Conservation (phyloP, 2,113 vertebrate genomes). For the Cyprinus carpio region DNA sequence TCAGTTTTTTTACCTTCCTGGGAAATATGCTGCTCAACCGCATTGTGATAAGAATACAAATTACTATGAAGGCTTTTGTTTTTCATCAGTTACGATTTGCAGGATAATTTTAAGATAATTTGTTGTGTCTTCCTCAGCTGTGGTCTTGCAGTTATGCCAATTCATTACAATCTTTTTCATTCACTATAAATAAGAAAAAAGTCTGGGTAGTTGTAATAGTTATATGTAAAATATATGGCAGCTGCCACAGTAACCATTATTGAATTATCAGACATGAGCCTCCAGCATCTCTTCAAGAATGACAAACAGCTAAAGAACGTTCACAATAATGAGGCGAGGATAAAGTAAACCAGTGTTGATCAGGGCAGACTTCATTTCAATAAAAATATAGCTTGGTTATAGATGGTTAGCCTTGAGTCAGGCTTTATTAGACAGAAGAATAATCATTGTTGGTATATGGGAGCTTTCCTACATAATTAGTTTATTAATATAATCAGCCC, state of each 20-base stretch:
- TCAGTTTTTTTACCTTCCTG: not conserved
- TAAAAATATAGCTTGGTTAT: constrained; percentile 47
- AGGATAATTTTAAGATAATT: not conserved
- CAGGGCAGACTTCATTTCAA: constrained; percentile 20
- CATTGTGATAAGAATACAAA: constrained; percentile 9
- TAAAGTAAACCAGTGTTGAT: constrained; percentile 16
- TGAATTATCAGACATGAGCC: not conserved
- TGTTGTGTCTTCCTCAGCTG: not conserved
- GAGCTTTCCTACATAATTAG: constrained; percentile 54
- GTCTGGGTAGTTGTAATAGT: not conserved
- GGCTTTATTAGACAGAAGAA: constrained; percentile 53
- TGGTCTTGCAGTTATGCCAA: not conserved
- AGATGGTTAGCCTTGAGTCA: constrained; percentile 50
- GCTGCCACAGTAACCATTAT: not conserved
- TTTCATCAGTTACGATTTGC: not conserved
- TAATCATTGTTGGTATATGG: constrained; percentile 55
- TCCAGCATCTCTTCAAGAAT: not conserved
- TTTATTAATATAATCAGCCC: constrained; percentile 55
- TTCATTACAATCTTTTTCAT: not conserved
- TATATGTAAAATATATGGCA: constrained; percentile 3
- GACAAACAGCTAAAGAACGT: constrained; percentile 12
- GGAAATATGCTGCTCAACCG: not conserved
- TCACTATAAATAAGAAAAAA: not conserved
- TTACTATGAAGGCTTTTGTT: not conserved
- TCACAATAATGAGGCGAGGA: not conserved